These are phyloP conservation scores for Alethe castanea DNA, from an alignment of 2,113 vertebrate genomes.

Conservation along the genomic window DNA sequence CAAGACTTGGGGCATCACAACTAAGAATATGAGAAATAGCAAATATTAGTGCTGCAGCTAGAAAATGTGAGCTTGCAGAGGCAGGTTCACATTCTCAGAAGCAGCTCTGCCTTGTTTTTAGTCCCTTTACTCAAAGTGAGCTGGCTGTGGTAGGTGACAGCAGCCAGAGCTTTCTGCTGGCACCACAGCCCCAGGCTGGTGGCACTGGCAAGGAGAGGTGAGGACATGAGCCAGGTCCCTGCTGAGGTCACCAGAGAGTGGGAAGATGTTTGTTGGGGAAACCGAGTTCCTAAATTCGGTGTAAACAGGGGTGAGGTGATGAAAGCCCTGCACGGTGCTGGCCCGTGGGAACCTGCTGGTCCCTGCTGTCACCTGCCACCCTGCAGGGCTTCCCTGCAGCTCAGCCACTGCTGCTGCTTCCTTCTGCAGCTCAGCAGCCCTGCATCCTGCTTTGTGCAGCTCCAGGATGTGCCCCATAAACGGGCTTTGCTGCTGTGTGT, in stretches of 20 bases:
- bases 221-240: not conserved
- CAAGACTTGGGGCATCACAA: not conserved
- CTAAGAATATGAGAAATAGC: not conserved
- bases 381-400: not conserved
- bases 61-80: not conserved
- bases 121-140: not conserved
- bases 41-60: not conserved
- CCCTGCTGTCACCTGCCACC: not conserved
- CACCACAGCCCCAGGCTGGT: not conserved
- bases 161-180: not conserved
- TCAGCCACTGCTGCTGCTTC: not conserved
- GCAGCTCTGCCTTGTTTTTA: not conserved
- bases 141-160: accelerated
- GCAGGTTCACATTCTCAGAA: not conserved
- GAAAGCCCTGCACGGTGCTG: not conserved
- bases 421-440: not conserved
- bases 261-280: not conserved
- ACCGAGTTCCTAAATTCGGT: not conserved
- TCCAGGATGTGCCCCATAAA: not conserved
- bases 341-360: not conserved
- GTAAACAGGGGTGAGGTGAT: not conserved
- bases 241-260: not conserved
- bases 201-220: not conserved
- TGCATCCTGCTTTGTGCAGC: not conserved
- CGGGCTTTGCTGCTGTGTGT: accelerated